Base-by-base conservation (phyloP, 2,888 invertebrate genomes). In the Bimastos eiseni region DNA sequence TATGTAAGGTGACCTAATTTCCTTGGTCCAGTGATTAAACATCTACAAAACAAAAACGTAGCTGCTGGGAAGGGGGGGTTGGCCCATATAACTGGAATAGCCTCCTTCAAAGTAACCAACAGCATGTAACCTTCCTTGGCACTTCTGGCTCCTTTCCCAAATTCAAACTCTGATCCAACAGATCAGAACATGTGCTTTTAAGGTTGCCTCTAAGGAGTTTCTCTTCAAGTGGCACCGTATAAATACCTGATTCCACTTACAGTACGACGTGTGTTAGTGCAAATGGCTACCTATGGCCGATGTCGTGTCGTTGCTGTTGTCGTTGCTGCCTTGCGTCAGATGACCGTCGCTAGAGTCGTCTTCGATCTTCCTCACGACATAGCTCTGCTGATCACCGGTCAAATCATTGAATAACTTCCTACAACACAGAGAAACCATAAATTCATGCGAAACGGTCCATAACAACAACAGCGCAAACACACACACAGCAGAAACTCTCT, bases 271-370 rank as follows among this genome's bases (percentile, higher is more conserved):
- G 6, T 24, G 24, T 19, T 19, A 44, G 44, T 44, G 44, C 3
- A 4, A 55, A 55, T 11, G 8, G 15, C 13, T 70, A 70, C 70
- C 70, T n/a, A n/a, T 70, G 70, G 70, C 70, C 11, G 55, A 55
- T 2, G 70, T 49, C 21, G 49, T 70, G 70, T 94, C 91, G 90
- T 92, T 94, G 90, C 93, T 94, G 88, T 93, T 94, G 92, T 94
- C 94, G 92, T 94, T 94, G 92, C 94, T 94, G 84, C 92, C 91
- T 86, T 92, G 92, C 34, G 91, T 91, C 41, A 91, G 88, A 92
- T 93, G 94, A 91, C 94, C 94, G 90, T 94, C 93, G 92, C 93
- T 94, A 36, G 93, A 94, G 91, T 94, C 94, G 92, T 94, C 95
- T 92, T 94, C 95, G 92, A 93, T 94, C 92, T 94, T 94, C 13